A percentile compares a stretch with the other conserved stretches of the same genome.
These are phyloP conservation scores for Tragelaphus oryx DNA, from an alignment of 2,797 vertebrate genomes.

Conservation along the genomic window DNA sequence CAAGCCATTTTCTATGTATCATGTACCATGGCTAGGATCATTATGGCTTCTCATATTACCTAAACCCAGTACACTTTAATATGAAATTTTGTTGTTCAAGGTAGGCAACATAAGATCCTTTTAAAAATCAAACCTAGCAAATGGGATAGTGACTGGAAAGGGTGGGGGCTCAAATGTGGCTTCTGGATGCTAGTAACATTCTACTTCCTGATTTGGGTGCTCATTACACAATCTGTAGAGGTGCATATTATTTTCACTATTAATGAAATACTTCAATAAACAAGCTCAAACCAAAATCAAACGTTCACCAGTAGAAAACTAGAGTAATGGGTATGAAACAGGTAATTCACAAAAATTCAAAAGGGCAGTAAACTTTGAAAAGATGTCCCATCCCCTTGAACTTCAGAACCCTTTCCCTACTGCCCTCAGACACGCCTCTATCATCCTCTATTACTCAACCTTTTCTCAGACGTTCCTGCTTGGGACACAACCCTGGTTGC, in stretches of 20 bases:
- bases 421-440: neutral
- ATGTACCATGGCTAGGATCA: neutral
- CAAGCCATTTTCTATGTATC: neutral
- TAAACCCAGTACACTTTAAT: neutral
- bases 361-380: neutral
- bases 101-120: neutral
- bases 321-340: neutral
- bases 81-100: neutral
- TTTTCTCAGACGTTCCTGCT: neutral
- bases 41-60: neutral
- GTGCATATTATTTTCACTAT: neutral
- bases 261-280: neutral
- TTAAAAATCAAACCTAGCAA: neutral
- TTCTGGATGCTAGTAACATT: neutral
- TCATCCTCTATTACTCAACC: neutral
- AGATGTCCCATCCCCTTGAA: neutral
- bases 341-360: neutral
- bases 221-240: neutral
- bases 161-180: neutral
- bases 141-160: neutral
- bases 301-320: neutral
- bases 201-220: neutral
- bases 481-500: neutral
- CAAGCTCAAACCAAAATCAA: neutral
- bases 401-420: neutral